These are phyloP conservation scores for Synergus laeviventris DNA, from an alignment of 2,888 invertebrate genomes.

Conservation along the genomic window DNA sequence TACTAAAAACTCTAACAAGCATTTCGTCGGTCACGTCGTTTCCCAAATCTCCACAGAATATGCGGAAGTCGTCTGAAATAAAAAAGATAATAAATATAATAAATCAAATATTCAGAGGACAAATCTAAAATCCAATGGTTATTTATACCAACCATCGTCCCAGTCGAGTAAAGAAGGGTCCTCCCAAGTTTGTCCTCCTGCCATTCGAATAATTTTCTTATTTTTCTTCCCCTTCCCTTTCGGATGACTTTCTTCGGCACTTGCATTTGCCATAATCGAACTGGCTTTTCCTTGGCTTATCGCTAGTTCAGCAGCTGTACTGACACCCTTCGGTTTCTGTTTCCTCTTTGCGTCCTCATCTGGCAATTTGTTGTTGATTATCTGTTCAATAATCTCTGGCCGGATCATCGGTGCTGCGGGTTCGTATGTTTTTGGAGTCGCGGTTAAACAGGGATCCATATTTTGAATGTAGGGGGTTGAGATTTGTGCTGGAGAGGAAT, in stretches of 20 bases:
- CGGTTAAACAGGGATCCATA: slow-evolving; percentile 70
- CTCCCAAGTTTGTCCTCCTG: slow-evolving; percentile 98
- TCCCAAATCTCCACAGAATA: slow-evolving; percentile 99
- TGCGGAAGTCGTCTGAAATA: slow-evolving; percentile 92
- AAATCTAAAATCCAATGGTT: neutral
- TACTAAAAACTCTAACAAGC: slow-evolving; percentile 95
- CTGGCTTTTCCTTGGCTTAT: slow-evolving; percentile 80
- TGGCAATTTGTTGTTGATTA: slow-evolving; percentile 73
- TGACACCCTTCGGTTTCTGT: slow-evolving; percentile 82
- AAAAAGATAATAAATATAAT: neutral
- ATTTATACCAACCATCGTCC: slow-evolving; percentile 83
- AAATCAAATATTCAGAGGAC: no score
- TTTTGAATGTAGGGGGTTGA: slow-evolving; percentile 70
- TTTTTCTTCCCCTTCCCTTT: slow-evolving; percentile 79
- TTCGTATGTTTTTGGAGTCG: slow-evolving; percentile 76
- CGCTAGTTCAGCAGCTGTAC: slow-evolving; percentile 81
- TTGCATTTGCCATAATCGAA: slow-evolving; percentile 74
- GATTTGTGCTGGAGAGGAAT: slow-evolving; percentile 74
- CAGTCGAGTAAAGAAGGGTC: slow-evolving; percentile 95
- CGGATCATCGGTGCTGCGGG: slow-evolving; percentile 70
- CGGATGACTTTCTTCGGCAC: slow-evolving; percentile 71
- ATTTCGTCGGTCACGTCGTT: slow-evolving; percentile 99
- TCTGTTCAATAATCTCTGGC: slow-evolving; percentile 73
- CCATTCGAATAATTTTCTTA: slow-evolving; percentile 90
- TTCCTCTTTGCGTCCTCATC: slow-evolving; percentile 77